Evolutionary conservation across 2,888 invertebrate genomes (phyloP), one percentile per base, ranked within the genome.

Genomic region (Oegoconia quadripuncta): DNA sequence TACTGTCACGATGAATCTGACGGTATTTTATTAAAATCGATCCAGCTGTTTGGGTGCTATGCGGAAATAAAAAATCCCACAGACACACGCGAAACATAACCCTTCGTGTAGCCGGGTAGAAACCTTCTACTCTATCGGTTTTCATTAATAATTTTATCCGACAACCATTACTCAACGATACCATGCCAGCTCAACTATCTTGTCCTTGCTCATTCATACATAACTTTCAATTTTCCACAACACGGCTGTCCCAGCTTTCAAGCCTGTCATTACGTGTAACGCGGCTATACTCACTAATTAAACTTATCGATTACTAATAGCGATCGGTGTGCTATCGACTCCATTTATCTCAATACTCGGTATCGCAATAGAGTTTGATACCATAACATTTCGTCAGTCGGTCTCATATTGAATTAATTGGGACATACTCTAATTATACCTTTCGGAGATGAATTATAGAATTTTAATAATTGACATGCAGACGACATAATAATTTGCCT

Each of bases 331-430:
- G 52, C 47, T 74, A 80, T 77, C 81, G 60, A 54, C 59, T 56
- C 66, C 59, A 79, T 73, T 72, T 61, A 80, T 76, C 74, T 64
- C 46, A 45, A 44, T 32, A 36, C 44, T 42, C 37, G 34, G 32
- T 39, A 44, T 37, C 40, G 39, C 42, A 37, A 42, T 42, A 39
- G 36, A 31, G 46, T 55, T 48, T 50, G 56, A 55, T 63, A 70
- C 69, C 65, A 54, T 66, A 66, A 53, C 42, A 63, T 79, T 81
- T 78, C 78, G 64, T 64, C 73, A 80, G 55, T 53, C 74, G 80
- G 54, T 54, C 47, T 51, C 59, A 57, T 72, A 73, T 75, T 70
- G 55, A 55, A 64, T 73, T 74, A 78, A 76, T 76, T 73, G 65
- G 73, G 55, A 68, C 75, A 73, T 61, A 64, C 59, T 73, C 70